Evolutionary conservation across 2,113 vertebrate genomes (phyloP), one percentile per base, ranked within the genome.

Genomic region (Ammodytes dubius): DNA sequence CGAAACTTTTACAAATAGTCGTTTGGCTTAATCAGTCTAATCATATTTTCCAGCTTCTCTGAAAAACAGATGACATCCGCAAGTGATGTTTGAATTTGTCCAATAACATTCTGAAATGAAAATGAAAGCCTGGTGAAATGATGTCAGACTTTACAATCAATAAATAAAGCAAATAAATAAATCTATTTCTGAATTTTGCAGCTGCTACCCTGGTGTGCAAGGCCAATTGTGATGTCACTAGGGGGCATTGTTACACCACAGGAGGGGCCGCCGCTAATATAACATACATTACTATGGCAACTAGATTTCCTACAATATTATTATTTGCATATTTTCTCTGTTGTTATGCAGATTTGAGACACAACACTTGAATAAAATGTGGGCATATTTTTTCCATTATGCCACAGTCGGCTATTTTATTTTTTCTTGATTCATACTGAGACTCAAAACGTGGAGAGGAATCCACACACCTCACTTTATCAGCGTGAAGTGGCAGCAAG

Each of bases 211-310:
- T 14, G 43, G 67, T 60, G 81, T 79, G 79, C 65, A 27, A 27
- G 81, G 59, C 68, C 64, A 82, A 61, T 39, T 73, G 54, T 66
- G 40, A 77, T 86, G 82, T 91, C 93, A 94, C 92, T 93, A 94
- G 93, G 87, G 91, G 93, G 93, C 93, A 94, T 90, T 73, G 86
- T 94, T 90, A 90, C 83, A 93, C 93, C 64, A 69, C 89, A 79
- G 68, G 88, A 92, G 69, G 74, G 52, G 60, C 58, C 37, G 49
- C 69, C 14, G 8, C 49, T 64, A 75, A 72, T 79, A 61, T 79
- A 84, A 82, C 70, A 70, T 84, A 86, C 77, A 84, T 90, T 86
- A 67, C 89, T 80, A 93, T 91, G 82, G 88, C 82, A 91, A 91
- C 90, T 47, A 42, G 43, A 79, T 70, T 71, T 70, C 70, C 77